Base-by-base conservation (phyloP, 2,113 vertebrate genomes). In the Triplophysa siluroides region DNA sequence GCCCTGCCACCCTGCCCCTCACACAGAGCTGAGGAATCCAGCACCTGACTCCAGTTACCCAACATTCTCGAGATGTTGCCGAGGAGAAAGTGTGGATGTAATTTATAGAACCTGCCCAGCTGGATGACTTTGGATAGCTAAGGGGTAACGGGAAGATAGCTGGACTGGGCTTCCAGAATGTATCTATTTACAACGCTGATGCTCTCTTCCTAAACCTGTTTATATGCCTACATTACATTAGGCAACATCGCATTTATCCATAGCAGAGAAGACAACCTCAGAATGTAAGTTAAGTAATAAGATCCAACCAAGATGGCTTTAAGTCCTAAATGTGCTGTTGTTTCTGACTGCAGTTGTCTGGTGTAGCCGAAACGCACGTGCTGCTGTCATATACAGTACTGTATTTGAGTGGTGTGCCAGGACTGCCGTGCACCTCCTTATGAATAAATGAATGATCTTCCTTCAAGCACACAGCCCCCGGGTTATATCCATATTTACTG, bases 21-120 rank as follows among this genome's bases (percentile, higher is more conserved):
- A 77, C 64, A 67, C 71, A 73, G 47, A 64, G 71, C 79, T 54
- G 29, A 76, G 66, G 72, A 81, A 81, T 83, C 77, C 76, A 52
- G 29, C n/a, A 19, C 14, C 4, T 16, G 24, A 67, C 82, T 81
- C 54, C 18, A 4, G 61, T 81, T 81, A 65, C 54, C 21, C n/a
- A 7, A 38, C 33, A 38, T 8, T 38, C 33, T 38, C 33, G 45
- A 72, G 65, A 43, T 79, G 73, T 79, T 84, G 74, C 73, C 47
- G 73, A 74, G 81, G 70, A 76, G 84, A 72, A 81, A 77, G 52
- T 78, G 38, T 58, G 43, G 23, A 24, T 68, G 79, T 69, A 23
- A 79, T 77, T 79, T 76, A 76, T 79, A 67, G 54, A 70, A 61
- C 26, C 71, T 58, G 45, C 26, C 66, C 23, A 23, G 64, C 16